Evolutionary conservation across 2,888 invertebrate species (phyloP), one percentile per base, ranked within the genome.

Genomic region (Noctuana brunneofusca): DNA sequence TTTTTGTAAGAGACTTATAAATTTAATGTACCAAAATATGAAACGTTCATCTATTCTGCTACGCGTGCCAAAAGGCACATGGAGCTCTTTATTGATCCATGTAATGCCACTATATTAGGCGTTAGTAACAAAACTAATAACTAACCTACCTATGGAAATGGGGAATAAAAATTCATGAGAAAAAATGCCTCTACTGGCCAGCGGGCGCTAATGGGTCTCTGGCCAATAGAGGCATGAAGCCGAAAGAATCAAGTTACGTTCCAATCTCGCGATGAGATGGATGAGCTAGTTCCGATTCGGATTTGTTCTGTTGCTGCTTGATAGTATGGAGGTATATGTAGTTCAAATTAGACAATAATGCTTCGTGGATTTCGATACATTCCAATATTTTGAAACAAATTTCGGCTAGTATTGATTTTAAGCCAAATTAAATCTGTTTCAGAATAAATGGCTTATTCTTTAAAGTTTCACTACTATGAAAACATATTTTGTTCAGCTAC

Each of bases 231-330:
- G 49, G 62, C 56, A 38, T 22, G 62, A 41, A 41, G 14, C 46
- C 58, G 68, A 65, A 66, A 66, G 67, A 68, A 68, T 66, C 68
- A 65, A 64, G 69, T 68, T 69, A 68, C 65, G 55, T 65, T 67
- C 66, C 69, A 69, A 68, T 70, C 67, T 68, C 65, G 62, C 46
- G 63, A 63, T 57, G 63, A 60, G 41, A 63, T 50, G 48, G 75
- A 71, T 30, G 49, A 43, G 56, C 41, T 49, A 62, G 14, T 32
- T 56, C 55, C 56, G 30, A 63, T 56, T 55, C 41, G 50, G 38
- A 62, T 54, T 60, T 48, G 48, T 54, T 18, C 49, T 49, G 46
- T 49, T 16, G 22, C 46, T 46, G 6, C n/a, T 60, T 46, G 22
- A 48, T 32, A n/a, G n/a, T n/a, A n/a, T n/a, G n/a, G n/a, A n/a